A percentile compares a stretch with the other conserved stretches of the same genome.
phyloP scores from a whole-genome alignment of 2,797 vertebrate genomes.

The Schizopygopsis malacanthus region DNA sequence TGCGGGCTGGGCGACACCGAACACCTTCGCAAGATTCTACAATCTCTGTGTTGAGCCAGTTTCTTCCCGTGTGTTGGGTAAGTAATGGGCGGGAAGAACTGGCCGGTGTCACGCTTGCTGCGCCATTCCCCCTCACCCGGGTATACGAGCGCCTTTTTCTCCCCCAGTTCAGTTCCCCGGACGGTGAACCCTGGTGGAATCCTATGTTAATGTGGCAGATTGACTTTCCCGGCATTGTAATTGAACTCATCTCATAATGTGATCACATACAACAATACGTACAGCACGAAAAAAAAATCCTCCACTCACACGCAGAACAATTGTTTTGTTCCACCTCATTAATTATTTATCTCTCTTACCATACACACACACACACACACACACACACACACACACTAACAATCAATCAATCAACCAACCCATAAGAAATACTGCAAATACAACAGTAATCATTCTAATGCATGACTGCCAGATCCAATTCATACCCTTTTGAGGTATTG shows the following conservation, averaged over 20 bases:
- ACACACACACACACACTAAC: too few relatives aligned
- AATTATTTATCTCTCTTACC: background rate
- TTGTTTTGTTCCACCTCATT: conserved; percentile 31
- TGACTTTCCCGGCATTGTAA: conserved; percentile 40
- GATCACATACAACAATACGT: conserved; percentile 75
- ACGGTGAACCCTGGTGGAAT: too few relatives aligned
- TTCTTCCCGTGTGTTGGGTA: too few relatives aligned
- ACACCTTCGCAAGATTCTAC: too few relatives aligned
- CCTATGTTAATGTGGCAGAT: conserved; percentile 8
- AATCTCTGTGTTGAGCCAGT: too few relatives aligned
- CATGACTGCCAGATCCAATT: background rate
- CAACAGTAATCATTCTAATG: background rate
- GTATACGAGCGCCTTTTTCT: too few relatives aligned
- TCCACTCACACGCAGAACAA: conserved; percentile 13
- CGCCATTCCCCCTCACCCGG: too few relatives aligned
- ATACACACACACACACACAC: background rate
- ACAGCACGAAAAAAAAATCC: conserved; percentile 34
- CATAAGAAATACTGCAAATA: background rate
- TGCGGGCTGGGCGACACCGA: too few relatives aligned
- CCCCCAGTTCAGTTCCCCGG: too few relatives aligned
- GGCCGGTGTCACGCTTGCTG: too few relatives aligned
- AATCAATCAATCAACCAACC: too few relatives aligned
- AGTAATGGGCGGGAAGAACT: too few relatives aligned
- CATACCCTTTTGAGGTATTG: background rate
- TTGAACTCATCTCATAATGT: background rate